Conservation (phyloP, 37 sponge, comb jelly and placozoan genomes). For the Lycopodina hypogea region DNA sequence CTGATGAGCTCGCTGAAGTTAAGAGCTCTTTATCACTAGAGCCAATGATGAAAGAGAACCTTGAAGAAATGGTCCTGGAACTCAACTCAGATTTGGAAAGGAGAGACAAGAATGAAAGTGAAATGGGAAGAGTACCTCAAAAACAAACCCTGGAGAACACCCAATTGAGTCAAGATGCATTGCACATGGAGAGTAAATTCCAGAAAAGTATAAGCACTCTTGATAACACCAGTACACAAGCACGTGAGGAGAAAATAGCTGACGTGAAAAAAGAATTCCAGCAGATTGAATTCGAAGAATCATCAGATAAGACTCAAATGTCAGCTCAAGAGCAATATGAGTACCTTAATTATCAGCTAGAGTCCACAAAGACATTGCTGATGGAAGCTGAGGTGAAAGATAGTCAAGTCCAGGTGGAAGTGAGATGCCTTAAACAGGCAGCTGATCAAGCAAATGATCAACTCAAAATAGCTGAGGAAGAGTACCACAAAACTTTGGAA, state of each 20-base stretch:
- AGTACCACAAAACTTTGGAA: not conserved
- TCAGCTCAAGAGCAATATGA: slow-evolving; percentile 16
- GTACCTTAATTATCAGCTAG: slow-evolving; percentile 8
- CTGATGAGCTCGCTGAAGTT: slow-evolving; percentile 8
- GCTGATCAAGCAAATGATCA: slow-evolving; percentile 36
- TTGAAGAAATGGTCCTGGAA: not conserved
- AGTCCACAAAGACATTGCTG: slow-evolving; percentile 8
- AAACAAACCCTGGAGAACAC: slow-evolving; percentile 8
- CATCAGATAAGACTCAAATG: not conserved
- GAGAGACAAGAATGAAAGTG: not conserved
- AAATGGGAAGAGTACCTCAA: slow-evolving; percentile 3
- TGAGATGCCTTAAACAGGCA: slow-evolving; percentile 28
- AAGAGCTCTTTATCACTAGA: not conserved
- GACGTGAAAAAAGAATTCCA: not conserved
- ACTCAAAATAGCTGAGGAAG: slow-evolving; percentile 11
- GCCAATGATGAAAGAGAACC: not conserved
- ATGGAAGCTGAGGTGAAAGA: slow-evolving; percentile 40
- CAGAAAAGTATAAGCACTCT: not conserved
- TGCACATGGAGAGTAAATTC: not conserved
- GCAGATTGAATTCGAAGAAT: slow-evolving; percentile 10
- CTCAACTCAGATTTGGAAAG: not conserved
- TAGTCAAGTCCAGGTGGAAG: slow-evolving; percentile 1
- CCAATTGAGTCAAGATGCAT: slow-evolving; percentile 1
- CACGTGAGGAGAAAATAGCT: slow-evolving; percentile 5
- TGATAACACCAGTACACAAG: not conserved